A percentile compares a stretch with the other conserved stretches of the same genome.
Conservation (phyloP, 2,113 vertebrate genomes). For the Chlorodrepanis virens region DNA sequence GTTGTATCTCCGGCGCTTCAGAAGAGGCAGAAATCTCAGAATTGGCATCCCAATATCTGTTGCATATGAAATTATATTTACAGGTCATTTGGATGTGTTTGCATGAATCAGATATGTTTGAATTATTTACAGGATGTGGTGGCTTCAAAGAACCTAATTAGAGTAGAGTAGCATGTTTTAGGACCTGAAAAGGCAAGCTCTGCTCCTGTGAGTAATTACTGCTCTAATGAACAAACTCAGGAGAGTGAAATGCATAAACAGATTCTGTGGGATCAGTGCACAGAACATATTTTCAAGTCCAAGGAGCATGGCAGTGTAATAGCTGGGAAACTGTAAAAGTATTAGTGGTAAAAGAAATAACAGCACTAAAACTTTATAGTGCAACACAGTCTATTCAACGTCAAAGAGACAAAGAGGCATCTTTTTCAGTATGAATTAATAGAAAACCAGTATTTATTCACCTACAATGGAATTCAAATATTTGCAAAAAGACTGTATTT, state of each 20-base stretch:
- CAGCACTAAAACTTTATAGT: background rate
- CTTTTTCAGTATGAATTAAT: background rate
- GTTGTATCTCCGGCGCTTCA: background rate
- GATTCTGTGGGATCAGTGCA: background rate
- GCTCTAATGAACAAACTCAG: slow-evolving; percentile 16
- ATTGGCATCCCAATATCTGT: background rate
- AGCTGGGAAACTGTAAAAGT: background rate
- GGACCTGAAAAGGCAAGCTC: slow-evolving; percentile 7
- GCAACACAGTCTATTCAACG: background rate
- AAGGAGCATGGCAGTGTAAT: background rate
- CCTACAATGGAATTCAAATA: background rate
- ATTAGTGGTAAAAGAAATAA: background rate
- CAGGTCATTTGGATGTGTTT: background rate
- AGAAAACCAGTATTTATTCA: background rate
- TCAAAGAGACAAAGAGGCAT: background rate
- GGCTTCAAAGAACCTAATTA: slow-evolving; percentile 45
- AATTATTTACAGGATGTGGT: slow-evolving; percentile 47
- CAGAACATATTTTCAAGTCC: background rate
- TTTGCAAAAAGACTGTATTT: background rate
- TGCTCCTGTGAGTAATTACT: slow-evolving; percentile 24
- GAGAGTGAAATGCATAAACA: background rate
- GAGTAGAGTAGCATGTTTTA: background rate
- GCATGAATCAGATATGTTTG: background rate
- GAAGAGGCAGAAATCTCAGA: background rate
- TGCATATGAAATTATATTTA: background rate